A percentile compares a stretch with the other conserved stretches of the same genome.
phyloP scores from a whole-genome alignment of 2,113 vertebrate species.

The Psettodes erumei region DNA sequence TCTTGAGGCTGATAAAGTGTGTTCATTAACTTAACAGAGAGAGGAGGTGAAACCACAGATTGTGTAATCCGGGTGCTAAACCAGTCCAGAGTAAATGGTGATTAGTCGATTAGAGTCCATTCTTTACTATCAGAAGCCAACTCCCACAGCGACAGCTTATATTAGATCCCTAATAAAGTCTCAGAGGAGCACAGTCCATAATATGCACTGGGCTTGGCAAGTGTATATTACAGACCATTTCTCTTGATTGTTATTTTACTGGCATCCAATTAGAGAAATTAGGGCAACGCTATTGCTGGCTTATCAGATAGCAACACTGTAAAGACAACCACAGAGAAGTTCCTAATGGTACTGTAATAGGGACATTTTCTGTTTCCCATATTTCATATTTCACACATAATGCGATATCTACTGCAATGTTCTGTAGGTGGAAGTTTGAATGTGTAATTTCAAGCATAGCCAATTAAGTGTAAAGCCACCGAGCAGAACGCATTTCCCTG shows the following conservation, averaged over 20 bases:
- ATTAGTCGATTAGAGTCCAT: slow-evolving; percentile 67
- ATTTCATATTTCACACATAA: slow-evolving; percentile 71
- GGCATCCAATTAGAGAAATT: slow-evolving; percentile 71
- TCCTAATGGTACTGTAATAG: slow-evolving; percentile 53
- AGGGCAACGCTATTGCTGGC: slow-evolving; percentile 29
- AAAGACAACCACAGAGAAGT: slow-evolving; percentile 43
- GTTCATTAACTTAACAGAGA: slow-evolving; percentile 55
- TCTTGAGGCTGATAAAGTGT: slow-evolving; percentile 59
- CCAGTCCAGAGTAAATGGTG: slow-evolving; percentile 42
- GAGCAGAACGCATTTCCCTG: slow-evolving; percentile 44
- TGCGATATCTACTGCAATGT: slow-evolving; percentile 51
- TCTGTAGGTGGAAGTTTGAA: slow-evolving; percentile 54
- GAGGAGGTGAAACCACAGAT: slow-evolving; percentile 49
- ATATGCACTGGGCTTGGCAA: slow-evolving; percentile 21
- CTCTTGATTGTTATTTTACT: slow-evolving; percentile 74
- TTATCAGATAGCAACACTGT: slow-evolving; percentile 53
- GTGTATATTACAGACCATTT: slow-evolving; percentile 66
- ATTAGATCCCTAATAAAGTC: slow-evolving; percentile 69
- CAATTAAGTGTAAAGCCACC: slow-evolving; percentile 60
- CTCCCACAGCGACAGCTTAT: slow-evolving; percentile 49
- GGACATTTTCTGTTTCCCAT: slow-evolving; percentile 39
- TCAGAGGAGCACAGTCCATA: slow-evolving; percentile 50
- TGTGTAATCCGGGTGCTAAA: slow-evolving; percentile 55
- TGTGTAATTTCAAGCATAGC: slow-evolving; percentile 60
- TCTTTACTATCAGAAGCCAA: slow-evolving; percentile 61